Evolutionary conservation across 2,113 vertebrate species (phyloP).

Genomic region (Coracopsis vasa): DNA sequence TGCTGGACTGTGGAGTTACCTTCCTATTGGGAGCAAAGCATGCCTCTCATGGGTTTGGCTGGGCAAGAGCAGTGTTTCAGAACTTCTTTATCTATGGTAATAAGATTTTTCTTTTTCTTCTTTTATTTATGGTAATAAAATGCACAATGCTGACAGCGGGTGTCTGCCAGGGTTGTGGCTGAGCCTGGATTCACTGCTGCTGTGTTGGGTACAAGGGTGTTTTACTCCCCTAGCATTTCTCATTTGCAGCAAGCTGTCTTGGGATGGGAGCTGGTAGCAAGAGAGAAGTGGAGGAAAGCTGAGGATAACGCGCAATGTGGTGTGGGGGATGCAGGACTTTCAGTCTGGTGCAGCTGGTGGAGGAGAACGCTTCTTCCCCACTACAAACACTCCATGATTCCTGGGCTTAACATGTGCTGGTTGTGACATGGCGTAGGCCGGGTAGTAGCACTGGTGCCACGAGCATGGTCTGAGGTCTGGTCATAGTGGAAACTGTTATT

Average conservation of each 20-base stretch:
- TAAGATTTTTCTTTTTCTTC: not conserved
- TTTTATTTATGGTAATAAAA: not conserved
- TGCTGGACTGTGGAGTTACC: not conserved
- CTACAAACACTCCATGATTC: accelerated
- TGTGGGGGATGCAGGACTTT: not conserved
- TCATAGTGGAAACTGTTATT: not conserved
- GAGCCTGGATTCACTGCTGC: not conserved
- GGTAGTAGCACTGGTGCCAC: not conserved
- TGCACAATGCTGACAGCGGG: not conserved
- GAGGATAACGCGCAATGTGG: accelerated
- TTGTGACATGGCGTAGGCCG: not conserved
- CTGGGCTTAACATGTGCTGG: not conserved
- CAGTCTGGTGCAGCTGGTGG: not conserved
- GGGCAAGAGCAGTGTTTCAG: not conserved
- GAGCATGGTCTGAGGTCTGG: not conserved
- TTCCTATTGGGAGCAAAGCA: not conserved
- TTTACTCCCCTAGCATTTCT: not conserved
- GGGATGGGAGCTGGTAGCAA: not conserved
- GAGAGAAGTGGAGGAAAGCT: accelerated
- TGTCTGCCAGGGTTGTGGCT: not conserved
- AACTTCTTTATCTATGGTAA: not conserved
- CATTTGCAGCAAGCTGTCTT: not conserved
- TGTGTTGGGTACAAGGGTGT: not conserved
- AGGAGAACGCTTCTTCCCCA: not conserved
- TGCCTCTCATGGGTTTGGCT: not conserved